phyloP scores from a whole-genome alignment of 2,797 vertebrate species.

The Morus bassanus region DNA sequence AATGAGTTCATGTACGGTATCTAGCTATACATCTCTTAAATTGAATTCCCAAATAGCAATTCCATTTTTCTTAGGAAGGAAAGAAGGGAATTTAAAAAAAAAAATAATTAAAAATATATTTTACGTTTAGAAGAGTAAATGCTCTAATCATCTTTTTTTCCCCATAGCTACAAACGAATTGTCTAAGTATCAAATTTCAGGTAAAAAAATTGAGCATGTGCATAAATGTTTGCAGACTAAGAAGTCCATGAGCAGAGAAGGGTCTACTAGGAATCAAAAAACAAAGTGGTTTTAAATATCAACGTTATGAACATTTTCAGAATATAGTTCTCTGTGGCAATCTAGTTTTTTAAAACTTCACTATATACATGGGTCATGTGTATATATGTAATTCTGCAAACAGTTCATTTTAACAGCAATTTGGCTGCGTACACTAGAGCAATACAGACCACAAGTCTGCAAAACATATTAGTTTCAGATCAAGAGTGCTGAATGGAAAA shows the following conservation, averaged over 20 bases:
- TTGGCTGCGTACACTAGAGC: not conserved
- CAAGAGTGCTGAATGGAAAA: not conserved
- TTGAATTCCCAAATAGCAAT: not conserved
- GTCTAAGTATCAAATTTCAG: not conserved
- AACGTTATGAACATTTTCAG: not conserved
- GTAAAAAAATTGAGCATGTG: not conserved
- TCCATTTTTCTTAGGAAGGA: not conserved
- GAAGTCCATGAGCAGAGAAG: not conserved
- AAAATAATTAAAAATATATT: rapidly evolving
- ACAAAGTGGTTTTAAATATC: not conserved
- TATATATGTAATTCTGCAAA: not conserved
- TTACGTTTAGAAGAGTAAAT: not conserved
- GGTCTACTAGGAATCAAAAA: not conserved
- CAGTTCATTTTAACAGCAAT: not conserved
- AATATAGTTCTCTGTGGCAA: not conserved
- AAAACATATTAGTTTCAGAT: not conserved
- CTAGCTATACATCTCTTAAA: not conserved
- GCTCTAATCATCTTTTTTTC: not conserved
- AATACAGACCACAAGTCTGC: not conserved
- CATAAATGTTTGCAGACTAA: not conserved
- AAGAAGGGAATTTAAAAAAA: not conserved
- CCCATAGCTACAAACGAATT: not conserved
- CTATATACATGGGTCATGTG: not conserved
- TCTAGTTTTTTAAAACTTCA: not conserved
- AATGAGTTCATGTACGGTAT: not conserved